Base-by-base conservation (phyloP, 2,113 vertebrate species). In the Eurystomus gularis region DNA sequence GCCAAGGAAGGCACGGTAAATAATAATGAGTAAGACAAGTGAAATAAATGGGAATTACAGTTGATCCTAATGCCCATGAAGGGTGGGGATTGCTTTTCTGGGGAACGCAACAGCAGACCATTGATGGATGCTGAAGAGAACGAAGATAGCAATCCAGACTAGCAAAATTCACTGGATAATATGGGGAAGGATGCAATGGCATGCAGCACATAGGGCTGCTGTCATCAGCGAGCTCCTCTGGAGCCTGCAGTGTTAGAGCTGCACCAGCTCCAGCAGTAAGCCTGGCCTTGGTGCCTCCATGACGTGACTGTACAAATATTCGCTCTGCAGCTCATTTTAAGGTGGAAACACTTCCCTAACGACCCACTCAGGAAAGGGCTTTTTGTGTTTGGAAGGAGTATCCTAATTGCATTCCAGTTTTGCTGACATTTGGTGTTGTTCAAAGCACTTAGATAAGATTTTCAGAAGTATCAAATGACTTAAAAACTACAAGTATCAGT, bases 391-490 rank as follows among this genome's bases (percentile, higher is more conserved):
- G 13, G 33, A 35, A 40, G 37, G 16, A 35, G 5, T 10, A 31
- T 52, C 23, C 82, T 52, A 68, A 54, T 19, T 28, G 29, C n/a
- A 28, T 62, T 70, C 49, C 5, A 3, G 10, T 39, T 93, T 77
- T 87, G n/a, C 70, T 82, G 58, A 72, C 3, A 3, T 58, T 85
- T 83, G 52, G 48, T 79, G 78, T 23, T 80, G 76, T 86, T 95
- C 13, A 31, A 68, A 80, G 51, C 55, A 44, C 64, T 42, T 20
- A 10, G 64, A 42, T 39, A 71, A 86, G 58, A 84, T 88, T 93
- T 79, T 78, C 82, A 78, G 46, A 88, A 92, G 76, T 82, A 91
- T 73, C 75, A 75, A 87, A 44, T 52, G 33, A 90, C 90, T 95
- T 85, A 5, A 90, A 89, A 88, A 40, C 72, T 54, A 6, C 57